Base-by-base conservation (phyloP, 2,888 invertebrate genomes). In the Epiblema foenella region DNA sequence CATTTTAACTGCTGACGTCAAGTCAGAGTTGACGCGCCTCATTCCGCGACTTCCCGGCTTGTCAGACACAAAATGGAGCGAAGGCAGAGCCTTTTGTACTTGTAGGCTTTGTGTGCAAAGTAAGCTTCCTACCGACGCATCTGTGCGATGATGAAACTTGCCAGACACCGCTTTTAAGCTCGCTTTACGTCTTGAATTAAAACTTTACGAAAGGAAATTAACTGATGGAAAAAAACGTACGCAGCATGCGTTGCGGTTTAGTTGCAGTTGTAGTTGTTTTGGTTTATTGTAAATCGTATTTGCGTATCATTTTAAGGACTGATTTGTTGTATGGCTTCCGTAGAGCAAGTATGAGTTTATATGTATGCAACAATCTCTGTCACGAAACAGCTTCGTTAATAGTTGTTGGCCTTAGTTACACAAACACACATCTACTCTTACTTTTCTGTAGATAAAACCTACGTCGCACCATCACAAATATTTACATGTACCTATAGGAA, bases 111-210 rank as follows among this genome's bases (percentile, higher is more conserved):
- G 92, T 92, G 89, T 87, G 88, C 84, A 90, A 92, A 93, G 92
- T 91, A 91, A 91, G 91, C 91, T 90, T 89, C 88, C 90, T 89
- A 90, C 89, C 88, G 86, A 90, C 89, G 89, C 89, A 90, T 90
- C 92, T 89, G 89, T 84, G 85, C 90, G 87, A 85, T 91, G 92
- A 92, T 92, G 93, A 93, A 93, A 93, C 93, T 93, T 92, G 90
- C 91, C 91, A 93, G 93, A 93, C 93, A 87, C 83, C 86, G 92
- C 90, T 93, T 91, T 90, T 88, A 90, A 91, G 89, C 88, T 83
- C 87, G 88, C 90, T 91, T 88, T 90, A 89, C 88, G 88, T 90
- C 89, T 87, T 86, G 86, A 92, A 93, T 93, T 92, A 93, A 91
- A 93, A 92, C 90, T 92, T 91, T 90, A 89, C 89, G 85, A 84